Evolutionary conservation across 2,797 vertebrate genomes (phyloP).

Genomic region (Malurus leucopterus): DNA sequence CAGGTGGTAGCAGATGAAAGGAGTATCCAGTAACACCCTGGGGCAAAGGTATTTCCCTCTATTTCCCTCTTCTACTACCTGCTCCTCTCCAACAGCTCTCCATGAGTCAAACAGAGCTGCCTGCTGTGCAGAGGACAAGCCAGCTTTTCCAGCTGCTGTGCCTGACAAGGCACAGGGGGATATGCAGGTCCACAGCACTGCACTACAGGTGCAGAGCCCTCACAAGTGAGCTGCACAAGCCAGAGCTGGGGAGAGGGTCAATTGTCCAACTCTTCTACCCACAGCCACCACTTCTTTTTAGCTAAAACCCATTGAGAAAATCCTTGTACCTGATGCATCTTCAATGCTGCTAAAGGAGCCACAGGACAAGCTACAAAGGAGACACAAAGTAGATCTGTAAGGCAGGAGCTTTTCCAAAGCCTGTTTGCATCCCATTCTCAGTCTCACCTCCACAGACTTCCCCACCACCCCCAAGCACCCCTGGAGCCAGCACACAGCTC

Average conservation of each 20-base stretch:
- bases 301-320: background rate
- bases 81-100: background rate
- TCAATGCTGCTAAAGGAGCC: conserved; percentile 77
- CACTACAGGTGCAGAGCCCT: background rate
- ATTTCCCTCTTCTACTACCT: background rate
- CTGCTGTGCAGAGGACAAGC: background rate
- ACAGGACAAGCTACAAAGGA: conserved; percentile 37
- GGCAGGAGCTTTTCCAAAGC: background rate
- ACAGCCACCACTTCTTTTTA: background rate
- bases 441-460: background rate
- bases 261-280: background rate
- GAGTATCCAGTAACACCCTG: background rate
- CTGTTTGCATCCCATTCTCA: background rate
- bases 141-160: background rate
- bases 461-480: background rate
- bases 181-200: background rate
- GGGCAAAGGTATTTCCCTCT: background rate
- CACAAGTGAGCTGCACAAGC: background rate
- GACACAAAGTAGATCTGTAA: conserved; percentile 15
- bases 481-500: background rate
- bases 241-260: background rate
- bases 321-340: conserved; percentile 70
- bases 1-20: background rate
- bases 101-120: background rate
- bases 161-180: background rate